Base-by-base conservation (phyloP, 2,888 invertebrate species). In the Ophioninae sp. region DNA sequence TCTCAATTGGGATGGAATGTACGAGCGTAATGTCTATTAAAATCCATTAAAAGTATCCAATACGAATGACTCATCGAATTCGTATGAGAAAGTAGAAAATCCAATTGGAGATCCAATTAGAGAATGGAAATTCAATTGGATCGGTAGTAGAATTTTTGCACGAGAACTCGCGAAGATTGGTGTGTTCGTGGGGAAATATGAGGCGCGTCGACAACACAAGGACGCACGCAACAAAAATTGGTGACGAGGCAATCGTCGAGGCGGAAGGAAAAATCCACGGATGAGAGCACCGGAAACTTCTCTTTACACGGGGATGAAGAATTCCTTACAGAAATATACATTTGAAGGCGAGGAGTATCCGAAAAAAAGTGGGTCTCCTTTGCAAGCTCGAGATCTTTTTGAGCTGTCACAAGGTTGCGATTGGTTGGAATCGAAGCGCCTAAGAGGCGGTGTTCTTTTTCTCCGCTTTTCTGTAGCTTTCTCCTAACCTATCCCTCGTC, bases 401-500 rank as follows among this genome's bases (percentile, higher is more conserved):
- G 58, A 41, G 51, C 37, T 23, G 30, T 78, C 63, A n/a, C 37
- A 68, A 44, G 41, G 58, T 79, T 74, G 30, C 78, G 74, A 82
- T 82, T 79, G 82, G 72, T 69, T 44, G 58, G 64, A 64, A 44
- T 71, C 58, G 74, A 74, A 69, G 56, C 10, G 67, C 72, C 63
- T 73, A n/a, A 78, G 41, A 69, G 72, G 56, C 68, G 64, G 68
- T 41, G 23, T 37, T 10, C 17, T 20, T 58, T 39, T 17, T 22
- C 44, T n/a, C 13, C 1, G 20, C 20, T 10, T n/a, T 22, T 59
- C 59, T 22, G 23, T 63, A 6, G 23, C 6, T 17, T 68, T 68
- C 44, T 61, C 30, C 51, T 44, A 37, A 30, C 23, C 58, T 59
- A 1, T 30, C 41, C 59, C 67, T 67, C 39, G 58, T 77, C 72